Conservation (phyloP, 2,888 invertebrate species). For the Drosophila limbata region DNA sequence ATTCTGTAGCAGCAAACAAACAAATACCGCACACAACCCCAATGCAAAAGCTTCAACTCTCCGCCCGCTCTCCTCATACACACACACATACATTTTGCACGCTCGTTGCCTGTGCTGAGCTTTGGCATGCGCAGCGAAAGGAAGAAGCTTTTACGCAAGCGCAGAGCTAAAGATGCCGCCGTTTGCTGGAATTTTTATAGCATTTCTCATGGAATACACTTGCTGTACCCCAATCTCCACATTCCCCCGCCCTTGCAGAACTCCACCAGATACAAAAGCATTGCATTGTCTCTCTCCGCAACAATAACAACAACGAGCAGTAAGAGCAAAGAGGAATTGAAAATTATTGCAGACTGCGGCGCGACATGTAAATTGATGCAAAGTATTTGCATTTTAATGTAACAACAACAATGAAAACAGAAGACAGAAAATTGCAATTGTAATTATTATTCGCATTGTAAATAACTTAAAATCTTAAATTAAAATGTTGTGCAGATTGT, state of each 20-base stretch:
- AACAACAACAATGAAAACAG: slow-evolving; percentile 28
- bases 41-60: slow-evolving; percentile 23
- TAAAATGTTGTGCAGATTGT: slow-evolving; percentile 35
- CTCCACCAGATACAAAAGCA: slow-evolving; percentile 65
- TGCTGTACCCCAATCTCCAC: slow-evolving; percentile 20
- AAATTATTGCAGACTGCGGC: slow-evolving; percentile 32
- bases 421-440: slow-evolving; percentile 52
- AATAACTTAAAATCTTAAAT: slow-evolving; percentile 25
- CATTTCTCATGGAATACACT: slow-evolving; percentile 67
- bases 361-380: slow-evolving; percentile 76
- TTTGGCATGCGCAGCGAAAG: slow-evolving; percentile 76
- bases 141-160: slow-evolving; percentile 72
- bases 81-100: slow-evolving; percentile 15
- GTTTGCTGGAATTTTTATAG: slow-evolving; percentile 71
- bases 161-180: slow-evolving; percentile 55
- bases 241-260: slow-evolving; percentile 12
- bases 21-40: slow-evolving; percentile 29
- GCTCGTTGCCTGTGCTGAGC: slow-evolving; percentile 27
- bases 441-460: slow-evolving; percentile 66
- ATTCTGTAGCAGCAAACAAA: slow-evolving; percentile 53
- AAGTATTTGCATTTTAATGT: slow-evolving; percentile 70
- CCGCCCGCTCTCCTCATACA: slow-evolving; percentile 28
- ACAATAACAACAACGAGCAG: slow-evolving; percentile 33
- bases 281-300: slow-evolving; percentile 67
- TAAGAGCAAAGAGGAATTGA: slow-evolving; percentile 19